A percentile compares a stretch with the other conserved stretches of the same genome.
These are phyloP conservation scores for Pseudopleuronectes americanus DNA, from an alignment of 2,797 vertebrate species.

Conservation along the genomic window DNA sequence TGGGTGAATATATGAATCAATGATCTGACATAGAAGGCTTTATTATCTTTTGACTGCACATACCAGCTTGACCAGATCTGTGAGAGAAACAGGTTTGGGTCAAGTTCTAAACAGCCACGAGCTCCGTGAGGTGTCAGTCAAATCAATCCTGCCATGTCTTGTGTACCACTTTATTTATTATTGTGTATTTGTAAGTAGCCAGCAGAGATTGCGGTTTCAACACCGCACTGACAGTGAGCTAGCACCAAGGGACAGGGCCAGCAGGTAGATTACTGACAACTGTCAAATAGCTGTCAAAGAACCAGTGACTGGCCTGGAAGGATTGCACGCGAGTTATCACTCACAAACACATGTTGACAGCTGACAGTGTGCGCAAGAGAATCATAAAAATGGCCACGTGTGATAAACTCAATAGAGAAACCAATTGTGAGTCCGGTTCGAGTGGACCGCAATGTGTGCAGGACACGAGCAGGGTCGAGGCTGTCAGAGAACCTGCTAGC, in stretches of 20 bases:
- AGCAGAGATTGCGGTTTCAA: neutral
- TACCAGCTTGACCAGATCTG: neutral
- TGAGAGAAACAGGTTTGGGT: constrained; percentile 43
- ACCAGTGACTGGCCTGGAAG: neutral
- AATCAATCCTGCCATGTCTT: neutral
- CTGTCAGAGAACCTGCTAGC: constrained; percentile 31
- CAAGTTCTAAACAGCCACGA: neutral
- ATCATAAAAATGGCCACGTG: constrained; percentile 33
- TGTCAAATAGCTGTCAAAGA: constrained; percentile 12
- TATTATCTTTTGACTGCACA: neutral
- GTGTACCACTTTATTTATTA: neutral
- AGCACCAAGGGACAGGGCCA: neutral
- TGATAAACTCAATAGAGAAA: constrained; percentile 38
- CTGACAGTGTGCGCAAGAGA: neutral
- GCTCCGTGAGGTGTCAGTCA: constrained; percentile 7
- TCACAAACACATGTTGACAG: constrained; percentile 1
- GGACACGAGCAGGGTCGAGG: constrained; percentile 4
- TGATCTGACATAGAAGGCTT: neutral
- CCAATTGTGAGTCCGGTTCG: constrained; percentile 3
- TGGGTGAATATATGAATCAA: constrained; percentile 6
- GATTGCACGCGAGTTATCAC: neutral
- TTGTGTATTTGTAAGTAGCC: neutral
- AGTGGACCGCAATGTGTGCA: constrained; percentile 8
- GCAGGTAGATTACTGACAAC: constrained; percentile 12
- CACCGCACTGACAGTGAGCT: constrained; percentile 7